A percentile compares a stretch with the other conserved stretches of the same genome.
These are phyloP conservation scores for Oryzias woworae DNA, from an alignment of 2,113 vertebrate genomes.

Conservation along the genomic window DNA sequence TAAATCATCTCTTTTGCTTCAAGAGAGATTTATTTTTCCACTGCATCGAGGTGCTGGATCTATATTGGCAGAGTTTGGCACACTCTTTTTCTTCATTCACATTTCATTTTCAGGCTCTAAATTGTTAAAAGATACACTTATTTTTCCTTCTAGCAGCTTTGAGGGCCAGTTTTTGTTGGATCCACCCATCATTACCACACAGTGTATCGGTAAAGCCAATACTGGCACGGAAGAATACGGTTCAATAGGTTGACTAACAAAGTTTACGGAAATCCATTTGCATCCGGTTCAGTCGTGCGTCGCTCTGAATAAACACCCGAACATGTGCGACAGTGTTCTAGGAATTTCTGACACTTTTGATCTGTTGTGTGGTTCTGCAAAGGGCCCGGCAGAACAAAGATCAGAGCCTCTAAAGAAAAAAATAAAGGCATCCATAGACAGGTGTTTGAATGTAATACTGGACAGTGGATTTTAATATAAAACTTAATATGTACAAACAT, in stretches of 20 bases:
- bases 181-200: background rate
- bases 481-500: slow-evolving; percentile 33
- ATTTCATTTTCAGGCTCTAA: background rate
- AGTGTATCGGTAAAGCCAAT: slow-evolving; percentile 10
- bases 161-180: background rate
- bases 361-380: slow-evolving; percentile 24
- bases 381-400: slow-evolving; percentile 34
- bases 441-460: slow-evolving; percentile 77
- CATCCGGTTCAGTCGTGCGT: slow-evolving; percentile 36
- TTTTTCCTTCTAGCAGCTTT: slow-evolving; percentile 2
- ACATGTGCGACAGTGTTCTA: slow-evolving; percentile 26
- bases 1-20: slow-evolving; percentile 34
- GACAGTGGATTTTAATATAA: slow-evolving; percentile 62
- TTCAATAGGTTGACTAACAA: slow-evolving; percentile 40
- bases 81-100: slow-evolving; percentile 19
- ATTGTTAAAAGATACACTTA: slow-evolving; percentile 13
- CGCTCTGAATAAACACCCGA: slow-evolving; percentile 55
- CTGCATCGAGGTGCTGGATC: slow-evolving; percentile 24
- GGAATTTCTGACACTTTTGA: slow-evolving; percentile 36
- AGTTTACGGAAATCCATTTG: slow-evolving; percentile 58
- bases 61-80: slow-evolving; percentile 18
- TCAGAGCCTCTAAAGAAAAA: slow-evolving; percentile 31
- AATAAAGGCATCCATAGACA: slow-evolving; percentile 53
- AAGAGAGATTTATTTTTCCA: slow-evolving; percentile 57
- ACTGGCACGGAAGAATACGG: slow-evolving; percentile 42